Evolutionary conservation across 2,797 vertebrate species (phyloP), one percentile per base, ranked within the genome.

Genomic region (Gadopsis marmoratus): DNA sequence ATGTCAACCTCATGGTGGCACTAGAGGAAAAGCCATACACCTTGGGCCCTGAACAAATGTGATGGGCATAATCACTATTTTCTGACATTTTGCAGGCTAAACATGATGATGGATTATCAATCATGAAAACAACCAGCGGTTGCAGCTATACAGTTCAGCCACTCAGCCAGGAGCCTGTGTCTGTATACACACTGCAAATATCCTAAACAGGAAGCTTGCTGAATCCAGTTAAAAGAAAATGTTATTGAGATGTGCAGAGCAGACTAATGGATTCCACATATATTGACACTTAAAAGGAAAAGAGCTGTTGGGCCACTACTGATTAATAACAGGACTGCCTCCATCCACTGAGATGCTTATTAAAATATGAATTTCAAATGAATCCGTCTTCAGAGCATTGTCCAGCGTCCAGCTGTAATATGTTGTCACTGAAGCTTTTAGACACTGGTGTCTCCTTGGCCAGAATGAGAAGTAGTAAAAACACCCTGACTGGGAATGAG

Each of bases 331-430:
- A 88, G 86, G 88, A 69, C 71, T 82, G 71, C 66, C 53, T 78
- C 79, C 23, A 66, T 79, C 95, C 90, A 95, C 90, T 91, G 91
- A 94, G 88, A 89, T 79, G 84, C 87, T 89, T 92, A 89, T 94
- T 90, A 87, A 89, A 95, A 90, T 94, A 95, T 95, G 85, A 95
- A 95, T 96, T 96, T 95, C 91, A 94, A 92, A 95, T 81, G 61
- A 82, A 76, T 81, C 48, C n/a, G 72, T 79, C 76, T 71, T 91
- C 76, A 66, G 68, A 87, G 78, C 66, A 43, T 82, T 77, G 83
- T 89, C 88, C 82, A 41, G 76, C 14, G 17, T 87, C 80, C 87
- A 60, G 73, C 54, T 84, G 70, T 80, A 90, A 90, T 91, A 84
- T 91, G 82, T 88, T 84, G 80, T 81, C 85, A 84, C 71, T 48